Evolutionary conservation across 1,140 invertebrate species (phyloP), one percentile per base, ranked within the genome.

Genomic region (Drosophila athabasca): DNA sequence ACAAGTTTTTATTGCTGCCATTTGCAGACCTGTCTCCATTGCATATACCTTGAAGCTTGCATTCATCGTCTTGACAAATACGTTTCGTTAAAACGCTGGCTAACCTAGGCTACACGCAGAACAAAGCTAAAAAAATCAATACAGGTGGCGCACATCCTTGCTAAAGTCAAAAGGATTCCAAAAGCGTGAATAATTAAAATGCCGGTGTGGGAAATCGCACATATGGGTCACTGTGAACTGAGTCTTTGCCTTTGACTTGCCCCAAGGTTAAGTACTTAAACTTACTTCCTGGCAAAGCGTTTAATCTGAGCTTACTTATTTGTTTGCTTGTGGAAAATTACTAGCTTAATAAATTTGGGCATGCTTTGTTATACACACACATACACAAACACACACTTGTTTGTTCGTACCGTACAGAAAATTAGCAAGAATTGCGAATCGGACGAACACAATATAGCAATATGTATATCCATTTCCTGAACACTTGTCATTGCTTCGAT

Each of bases 181-280:
- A 43, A 26, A 26, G 41, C 44, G 52, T 68, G 35, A 50, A 75
- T 67, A 62, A 72, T 74, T 51, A 44, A 73, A 64, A 49, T 59
- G 53, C 75, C 78, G 83, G 69, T 64, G 69, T 73, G 70, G 41
- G 69, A 66, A 65, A 46, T 13, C 19, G 52, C 48, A 46, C 50
- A 54, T 39, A 66, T 66, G 62, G 82, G 67, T 77, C 81, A 87
- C 62, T 87, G 55, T 60, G 78, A 67, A 75, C 39, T 59, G 55
- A 55, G 45, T n/a, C 51, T 62, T 53, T 53, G 51, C n/a, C 51
- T 62, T 53, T 53, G 51, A 11, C 51, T 62, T 39, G 35, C 11
- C 35, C 35, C 70, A 73, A 73, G 70, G 70, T 73, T 73, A 73
- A 39, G 9, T 29, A 6, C 9, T 26, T 44, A 49, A 26, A 60